Conservation (phyloP, 1,140 invertebrate genomes). For the Tigriopus japonicus region DNA sequence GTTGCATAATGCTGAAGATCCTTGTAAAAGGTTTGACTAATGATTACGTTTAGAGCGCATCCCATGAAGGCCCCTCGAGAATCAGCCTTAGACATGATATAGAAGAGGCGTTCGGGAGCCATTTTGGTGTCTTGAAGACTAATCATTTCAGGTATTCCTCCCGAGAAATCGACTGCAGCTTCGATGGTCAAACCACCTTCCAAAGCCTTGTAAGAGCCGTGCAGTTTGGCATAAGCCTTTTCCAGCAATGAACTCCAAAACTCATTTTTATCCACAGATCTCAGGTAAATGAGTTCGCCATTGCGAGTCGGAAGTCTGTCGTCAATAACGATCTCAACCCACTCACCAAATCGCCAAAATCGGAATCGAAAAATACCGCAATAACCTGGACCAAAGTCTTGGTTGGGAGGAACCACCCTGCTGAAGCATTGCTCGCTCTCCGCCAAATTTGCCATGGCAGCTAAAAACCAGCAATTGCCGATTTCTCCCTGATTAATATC, state of each 20-base stretch:
- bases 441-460: conserved; percentile 23
- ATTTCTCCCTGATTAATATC: conserved; percentile 39
- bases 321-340: conserved; percentile 33
- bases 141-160: conserved; percentile 23
- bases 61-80: conserved; percentile 34
- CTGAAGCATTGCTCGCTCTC: conserved; percentile 6
- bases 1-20: too few relatives aligned
- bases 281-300: conserved; percentile 32
- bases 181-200: conserved; percentile 38
- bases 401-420: conserved; percentile 1
- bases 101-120: conserved; percentile 24
- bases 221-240: conserved; percentile 30
- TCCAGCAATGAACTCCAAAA: conserved; percentile 31
- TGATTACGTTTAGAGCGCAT: conserved; percentile 33
- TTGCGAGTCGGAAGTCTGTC: conserved; percentile 34
- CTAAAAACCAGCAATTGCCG: conserved; percentile 46
- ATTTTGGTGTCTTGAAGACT: conserved; percentile 23
- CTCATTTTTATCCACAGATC: conserved; percentile 26
- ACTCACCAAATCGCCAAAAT: conserved; percentile 26
- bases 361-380: conserved; percentile 20
- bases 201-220: conserved; percentile 22
- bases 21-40: too few relatives aligned
- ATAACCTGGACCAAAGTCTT: conserved; percentile 1
- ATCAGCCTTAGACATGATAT: conserved; percentile 30
- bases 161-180: conserved; percentile 30